phyloP scores from a whole-genome alignment of 2,113 vertebrate genomes.

The Protomyctophum bolini region DNA sequence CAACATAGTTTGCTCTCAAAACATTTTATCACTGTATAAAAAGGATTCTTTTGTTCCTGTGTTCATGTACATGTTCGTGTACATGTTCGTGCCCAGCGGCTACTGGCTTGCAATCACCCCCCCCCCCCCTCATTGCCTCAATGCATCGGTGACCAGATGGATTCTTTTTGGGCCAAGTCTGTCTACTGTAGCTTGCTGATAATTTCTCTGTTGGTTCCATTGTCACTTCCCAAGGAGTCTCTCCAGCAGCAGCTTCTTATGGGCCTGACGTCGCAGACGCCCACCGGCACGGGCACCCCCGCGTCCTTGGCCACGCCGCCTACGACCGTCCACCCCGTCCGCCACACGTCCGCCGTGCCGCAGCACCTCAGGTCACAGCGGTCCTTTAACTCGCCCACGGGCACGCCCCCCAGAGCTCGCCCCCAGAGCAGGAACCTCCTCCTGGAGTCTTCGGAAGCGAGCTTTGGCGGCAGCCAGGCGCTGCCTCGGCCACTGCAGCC shows the following conservation, averaged over 20 bases:
- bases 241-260: conserved; percentile 81
- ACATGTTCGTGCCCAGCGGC: no score
- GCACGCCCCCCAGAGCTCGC: conserved; percentile 83
- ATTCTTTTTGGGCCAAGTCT: no score
- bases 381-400: conserved; percentile 76
- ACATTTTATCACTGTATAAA: no score
- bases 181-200: no score
- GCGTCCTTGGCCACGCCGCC: conserved; percentile 81
- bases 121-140: no score
- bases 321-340: conserved; percentile 77
- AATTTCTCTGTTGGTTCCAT: neutral
- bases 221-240: conserved; percentile 67
- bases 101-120: no score
- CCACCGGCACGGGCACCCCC: conserved; percentile 76
- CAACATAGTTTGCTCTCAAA: no score
- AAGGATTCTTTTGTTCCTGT: no score
- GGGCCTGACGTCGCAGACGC: conserved; percentile 75
- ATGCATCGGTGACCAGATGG: no score
- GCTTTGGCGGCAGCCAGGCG: conserved; percentile 76
- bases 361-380: conserved; percentile 80
- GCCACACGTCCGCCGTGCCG: conserved; percentile 76
- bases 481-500: conserved; percentile 43
- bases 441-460: conserved; percentile 85
- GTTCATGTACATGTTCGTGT: no score
- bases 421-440: conserved; percentile 92